Conservation (phyloP, 2,797 vertebrate species). For the Peromyscus melanophrys region DNA sequence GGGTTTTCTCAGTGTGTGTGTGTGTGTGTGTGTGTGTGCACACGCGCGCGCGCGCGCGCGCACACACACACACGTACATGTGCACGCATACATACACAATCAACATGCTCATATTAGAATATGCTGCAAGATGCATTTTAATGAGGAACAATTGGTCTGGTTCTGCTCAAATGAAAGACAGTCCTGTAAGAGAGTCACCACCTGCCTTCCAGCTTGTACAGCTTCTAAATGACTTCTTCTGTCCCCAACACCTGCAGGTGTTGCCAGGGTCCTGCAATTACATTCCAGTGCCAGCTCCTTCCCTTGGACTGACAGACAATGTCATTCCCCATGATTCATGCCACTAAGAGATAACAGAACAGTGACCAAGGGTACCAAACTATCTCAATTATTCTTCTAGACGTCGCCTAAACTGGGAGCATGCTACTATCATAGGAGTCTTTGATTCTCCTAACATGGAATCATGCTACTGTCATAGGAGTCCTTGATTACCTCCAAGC, state of each 20-base stretch:
- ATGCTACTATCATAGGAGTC: background rate
- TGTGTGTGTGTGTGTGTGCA: too few relatives aligned
- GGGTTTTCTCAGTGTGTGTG: background rate
- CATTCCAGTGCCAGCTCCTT: constrained; percentile 51
- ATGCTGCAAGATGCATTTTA: constrained; percentile 69
- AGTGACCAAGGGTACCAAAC: background rate
- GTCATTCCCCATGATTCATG: background rate
- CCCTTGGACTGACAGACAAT: constrained; percentile 19
- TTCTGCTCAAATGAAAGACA: constrained; percentile 80
- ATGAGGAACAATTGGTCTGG: constrained; percentile 76
- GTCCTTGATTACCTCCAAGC: background rate
- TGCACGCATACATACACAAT: background rate
- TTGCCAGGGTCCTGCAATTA: constrained; percentile 46
- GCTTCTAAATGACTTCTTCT: constrained; percentile 74
- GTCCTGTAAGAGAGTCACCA: constrained; percentile 72
- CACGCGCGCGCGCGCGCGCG: too few relatives aligned
- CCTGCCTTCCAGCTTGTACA: constrained; percentile 69
- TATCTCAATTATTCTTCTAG: background rate
- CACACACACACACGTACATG: background rate
- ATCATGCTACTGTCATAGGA: background rate
- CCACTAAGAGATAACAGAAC: background rate
- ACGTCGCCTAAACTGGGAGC: background rate
- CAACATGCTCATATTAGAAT: constrained; percentile 55
- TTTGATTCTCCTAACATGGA: background rate
- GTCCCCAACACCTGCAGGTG: constrained; percentile 79